Evolutionary conservation across 2,797 vertebrate genomes (phyloP).

Genomic region (Argya squamiceps): DNA sequence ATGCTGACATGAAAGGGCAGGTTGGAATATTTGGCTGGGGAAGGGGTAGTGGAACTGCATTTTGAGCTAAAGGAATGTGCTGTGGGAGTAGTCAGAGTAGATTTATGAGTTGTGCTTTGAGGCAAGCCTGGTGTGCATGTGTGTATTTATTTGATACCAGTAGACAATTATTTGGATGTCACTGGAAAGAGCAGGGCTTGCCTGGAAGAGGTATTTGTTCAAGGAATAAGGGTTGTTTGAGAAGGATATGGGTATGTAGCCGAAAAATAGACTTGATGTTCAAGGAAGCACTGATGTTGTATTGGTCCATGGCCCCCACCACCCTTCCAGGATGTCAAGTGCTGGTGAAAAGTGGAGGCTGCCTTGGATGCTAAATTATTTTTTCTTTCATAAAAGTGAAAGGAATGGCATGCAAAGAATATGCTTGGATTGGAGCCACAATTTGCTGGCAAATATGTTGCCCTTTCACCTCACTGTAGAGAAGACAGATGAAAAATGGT

Average conservation of each 20-base stretch:
- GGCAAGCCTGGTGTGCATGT: background rate
- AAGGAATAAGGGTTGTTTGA: background rate
- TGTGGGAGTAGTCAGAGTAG: background rate
- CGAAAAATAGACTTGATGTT: background rate
- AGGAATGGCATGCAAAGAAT: background rate
- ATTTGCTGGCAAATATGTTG: background rate
- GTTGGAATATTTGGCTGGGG: background rate
- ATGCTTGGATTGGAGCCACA: background rate
- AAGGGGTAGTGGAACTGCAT: background rate
- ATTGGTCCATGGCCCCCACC: rapidly evolving
- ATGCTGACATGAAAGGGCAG: background rate
- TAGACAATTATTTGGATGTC: background rate
- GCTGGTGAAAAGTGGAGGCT: background rate
- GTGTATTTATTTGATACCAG: background rate
- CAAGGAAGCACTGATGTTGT: background rate
- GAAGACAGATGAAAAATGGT: background rate
- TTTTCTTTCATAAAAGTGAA: background rate
- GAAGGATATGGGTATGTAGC: background rate
- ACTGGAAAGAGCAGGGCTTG: background rate
- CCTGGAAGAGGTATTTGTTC: background rate
- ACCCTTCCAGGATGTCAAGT: rapidly evolving
- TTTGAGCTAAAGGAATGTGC: background rate
- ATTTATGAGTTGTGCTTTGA: background rate
- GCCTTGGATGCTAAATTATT: background rate
- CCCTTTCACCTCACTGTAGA: background rate